A percentile compares a stretch with the other conserved stretches of the same genome.
phyloP scores from a whole-genome alignment of 2,888 invertebrate genomes.

The Mongoloraphidia duomilia region DNA sequence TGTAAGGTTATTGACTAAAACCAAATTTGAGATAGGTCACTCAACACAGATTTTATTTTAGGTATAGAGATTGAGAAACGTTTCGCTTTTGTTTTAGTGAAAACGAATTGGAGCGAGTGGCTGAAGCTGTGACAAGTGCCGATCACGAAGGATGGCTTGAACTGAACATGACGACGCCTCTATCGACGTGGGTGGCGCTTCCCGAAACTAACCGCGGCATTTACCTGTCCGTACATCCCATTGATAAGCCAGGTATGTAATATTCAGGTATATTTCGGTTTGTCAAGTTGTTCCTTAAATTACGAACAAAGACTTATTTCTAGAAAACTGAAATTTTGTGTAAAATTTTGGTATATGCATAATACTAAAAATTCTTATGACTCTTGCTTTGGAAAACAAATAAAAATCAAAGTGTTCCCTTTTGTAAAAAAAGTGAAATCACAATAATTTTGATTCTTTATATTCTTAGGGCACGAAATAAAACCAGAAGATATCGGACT shows the following conservation, averaged over 20 bases:
- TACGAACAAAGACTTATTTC: background rate
- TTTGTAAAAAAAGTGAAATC: constrained; percentile 4
- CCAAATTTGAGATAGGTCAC: too few species aligned
- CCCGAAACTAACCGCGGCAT: constrained; percentile 73
- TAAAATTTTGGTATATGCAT: too few species aligned
- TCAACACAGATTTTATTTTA: too few species aligned
- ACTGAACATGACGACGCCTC: constrained; percentile 66
- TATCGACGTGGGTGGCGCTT: constrained; percentile 64
- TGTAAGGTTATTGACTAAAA: too few species aligned
- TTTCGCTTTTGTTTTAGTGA: constrained; percentile 34
- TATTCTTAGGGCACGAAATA: constrained; percentile 52
- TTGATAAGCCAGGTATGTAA: constrained; percentile 47
- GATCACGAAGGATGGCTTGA: constrained; percentile 75
- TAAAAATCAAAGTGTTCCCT: background rate
- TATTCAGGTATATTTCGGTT: background rate
- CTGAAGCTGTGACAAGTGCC: constrained; percentile 61
- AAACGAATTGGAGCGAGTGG: constrained; percentile 57
- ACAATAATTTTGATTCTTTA: constrained; percentile 4
- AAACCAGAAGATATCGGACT: constrained; percentile 76
- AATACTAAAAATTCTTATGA: too few species aligned
- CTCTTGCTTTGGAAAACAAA: too few species aligned
- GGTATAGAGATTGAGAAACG: too few species aligned
- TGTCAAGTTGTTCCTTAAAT: background rate
- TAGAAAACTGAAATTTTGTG: background rate
- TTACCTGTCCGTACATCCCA: constrained; percentile 63